phyloP scores from a whole-genome alignment of 2,888 invertebrate genomes.

The Ectemnius continuus region DNA sequence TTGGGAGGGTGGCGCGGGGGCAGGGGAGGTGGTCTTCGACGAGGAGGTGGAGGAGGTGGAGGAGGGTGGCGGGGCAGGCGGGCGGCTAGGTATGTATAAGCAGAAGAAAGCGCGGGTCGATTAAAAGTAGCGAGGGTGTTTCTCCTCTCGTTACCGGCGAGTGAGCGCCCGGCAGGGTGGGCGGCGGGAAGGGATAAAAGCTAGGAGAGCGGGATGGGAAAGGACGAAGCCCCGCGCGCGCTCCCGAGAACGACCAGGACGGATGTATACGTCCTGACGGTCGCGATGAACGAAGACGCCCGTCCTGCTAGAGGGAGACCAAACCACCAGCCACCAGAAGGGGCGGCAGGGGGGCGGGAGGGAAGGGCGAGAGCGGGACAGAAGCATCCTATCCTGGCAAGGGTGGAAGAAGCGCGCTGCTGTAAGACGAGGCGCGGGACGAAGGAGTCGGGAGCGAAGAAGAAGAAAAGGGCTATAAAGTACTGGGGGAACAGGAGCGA shows the following conservation, averaged over 20 bases:
- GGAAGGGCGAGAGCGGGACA: constrained; percentile 28
- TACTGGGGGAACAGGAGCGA: constrained; percentile 50
- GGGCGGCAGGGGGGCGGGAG: constrained; percentile 23
- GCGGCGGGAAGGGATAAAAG: constrained; percentile 55
- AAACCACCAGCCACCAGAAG: too few relatives aligned
- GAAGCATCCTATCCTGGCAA: constrained; percentile 9
- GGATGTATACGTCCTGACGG: constrained; percentile 35
- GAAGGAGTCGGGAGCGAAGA: constrained; percentile 56
- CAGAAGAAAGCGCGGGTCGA: constrained; percentile 78
- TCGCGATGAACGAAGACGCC: constrained; percentile 33
- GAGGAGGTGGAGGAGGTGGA: constrained; percentile 49
- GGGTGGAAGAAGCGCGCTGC: constrained; percentile 14
- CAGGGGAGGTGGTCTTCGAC: constrained; percentile 53
- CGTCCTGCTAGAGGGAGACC: constrained; percentile 41
- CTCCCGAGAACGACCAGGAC: constrained; percentile 39
- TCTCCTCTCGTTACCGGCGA: constrained; percentile 77
- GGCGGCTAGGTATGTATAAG: constrained; percentile 76
- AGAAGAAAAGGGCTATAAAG: constrained; percentile 55
- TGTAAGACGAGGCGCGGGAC: constrained; percentile 24
- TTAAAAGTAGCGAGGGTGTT: constrained; percentile 79
- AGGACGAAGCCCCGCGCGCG: constrained; percentile 29
- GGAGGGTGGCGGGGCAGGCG: constrained; percentile 50
- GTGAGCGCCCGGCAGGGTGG: constrained; percentile 38
- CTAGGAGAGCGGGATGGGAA: constrained; percentile 32
- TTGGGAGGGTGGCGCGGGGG: constrained; percentile 47